These are phyloP conservation scores for Myotis pilosus DNA, from an alignment of 2,797 vertebrate species.

Conservation along the genomic window DNA sequence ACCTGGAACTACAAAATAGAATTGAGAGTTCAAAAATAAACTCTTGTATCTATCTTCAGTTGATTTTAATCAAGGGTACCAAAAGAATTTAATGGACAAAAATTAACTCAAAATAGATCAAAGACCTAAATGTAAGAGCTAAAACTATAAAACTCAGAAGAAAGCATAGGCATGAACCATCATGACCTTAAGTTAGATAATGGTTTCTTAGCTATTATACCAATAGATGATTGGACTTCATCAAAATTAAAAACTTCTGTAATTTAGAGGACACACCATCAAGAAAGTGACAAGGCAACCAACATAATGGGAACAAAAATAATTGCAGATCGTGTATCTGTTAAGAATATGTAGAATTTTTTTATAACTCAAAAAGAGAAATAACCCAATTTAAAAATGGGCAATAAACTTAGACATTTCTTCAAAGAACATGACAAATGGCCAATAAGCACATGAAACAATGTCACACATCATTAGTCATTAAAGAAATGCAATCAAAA, in stretches of 20 bases:
- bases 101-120: neutral
- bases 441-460: neutral
- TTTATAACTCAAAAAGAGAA: slow-evolving; percentile 32
- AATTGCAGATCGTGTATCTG: neutral
- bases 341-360: slow-evolving; percentile 3
- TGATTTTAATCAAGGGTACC: neutral
- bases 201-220: neutral
- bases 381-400: neutral
- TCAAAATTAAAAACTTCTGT: neutral
- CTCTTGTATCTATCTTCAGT: neutral
- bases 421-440: neutral
- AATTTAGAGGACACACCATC: neutral
- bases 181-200: neutral
- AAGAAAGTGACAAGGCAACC: neutral
- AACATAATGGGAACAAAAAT: neutral
- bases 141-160: slow-evolving; percentile 18
- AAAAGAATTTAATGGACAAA: neutral
- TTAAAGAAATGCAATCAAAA: slow-evolving; percentile 8
- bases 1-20: neutral
- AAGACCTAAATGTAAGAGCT: neutral
- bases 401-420: neutral
- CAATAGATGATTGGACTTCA: slow-evolving; percentile 20
- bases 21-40: neutral
- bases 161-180: neutral
- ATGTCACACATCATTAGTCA: neutral